A percentile compares a stretch with the other conserved stretches of the same genome.
phyloP scores from a whole-genome alignment of 1,140 invertebrate species.

The Heliothis subflexa region DNA sequence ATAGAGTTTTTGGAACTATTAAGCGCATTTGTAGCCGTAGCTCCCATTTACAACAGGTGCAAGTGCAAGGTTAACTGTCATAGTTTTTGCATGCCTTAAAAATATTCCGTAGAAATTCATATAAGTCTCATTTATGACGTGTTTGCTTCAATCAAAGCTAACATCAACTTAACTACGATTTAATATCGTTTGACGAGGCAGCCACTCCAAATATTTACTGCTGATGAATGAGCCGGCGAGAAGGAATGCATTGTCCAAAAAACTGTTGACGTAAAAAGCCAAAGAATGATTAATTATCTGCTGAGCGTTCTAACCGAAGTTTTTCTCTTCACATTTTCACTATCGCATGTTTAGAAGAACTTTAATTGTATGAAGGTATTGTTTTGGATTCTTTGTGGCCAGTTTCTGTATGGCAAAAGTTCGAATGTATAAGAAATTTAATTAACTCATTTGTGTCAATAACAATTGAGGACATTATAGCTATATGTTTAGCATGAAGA shows the following conservation, averaged over 20 bases:
- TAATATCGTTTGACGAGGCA: not conserved
- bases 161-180: not conserved
- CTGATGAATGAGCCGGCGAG: conserved; percentile 28
- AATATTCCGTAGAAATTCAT: too few species aligned
- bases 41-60: too few species aligned
- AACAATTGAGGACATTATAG: too few species aligned
- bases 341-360: conserved; percentile 36
- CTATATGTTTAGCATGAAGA: too few species aligned
- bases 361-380: conserved; percentile 8
- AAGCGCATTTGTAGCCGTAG: too few species aligned
- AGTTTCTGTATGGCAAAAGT: not conserved
- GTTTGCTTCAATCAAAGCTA: not conserved
- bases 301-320: not conserved
- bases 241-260: conserved; percentile 5
- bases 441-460: too few species aligned
- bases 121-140: too few species aligned
- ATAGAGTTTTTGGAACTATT: not conserved
- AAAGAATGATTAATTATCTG: conserved; percentile 37
- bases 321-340: conserved; percentile 34
- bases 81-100: too few species aligned
- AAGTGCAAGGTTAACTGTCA: too few species aligned
- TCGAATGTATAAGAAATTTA: too few species aligned
- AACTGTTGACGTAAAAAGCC: conserved; percentile 14
- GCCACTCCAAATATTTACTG: not conserved
- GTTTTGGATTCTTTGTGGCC: conserved; percentile 4